A percentile compares a stretch with the other conserved stretches of the same genome.
phyloP scores from a whole-genome alignment of 2,888 invertebrate species.

The Limnephilus lunatus region DNA sequence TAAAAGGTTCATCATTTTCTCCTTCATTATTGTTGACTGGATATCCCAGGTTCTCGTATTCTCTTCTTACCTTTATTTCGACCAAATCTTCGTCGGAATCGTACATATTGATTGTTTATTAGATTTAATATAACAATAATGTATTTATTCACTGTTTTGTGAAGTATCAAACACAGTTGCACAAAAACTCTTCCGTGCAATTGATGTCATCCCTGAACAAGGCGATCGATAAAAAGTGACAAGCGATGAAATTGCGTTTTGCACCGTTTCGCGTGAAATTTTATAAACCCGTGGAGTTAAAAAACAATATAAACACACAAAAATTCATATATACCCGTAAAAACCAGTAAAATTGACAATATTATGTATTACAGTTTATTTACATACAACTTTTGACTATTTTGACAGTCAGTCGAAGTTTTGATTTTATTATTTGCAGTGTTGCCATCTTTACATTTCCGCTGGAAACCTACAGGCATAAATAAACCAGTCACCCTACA shows the following conservation, averaged over 20 bases:
- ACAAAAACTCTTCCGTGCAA: not conserved
- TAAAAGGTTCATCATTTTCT: slow-evolving; percentile 46
- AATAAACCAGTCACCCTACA: too few species aligned
- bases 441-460: too few species aligned
- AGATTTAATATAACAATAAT: not conserved
- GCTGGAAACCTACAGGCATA: too few species aligned
- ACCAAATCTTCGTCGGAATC: slow-evolving; percentile 35
- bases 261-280: not conserved
- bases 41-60: slow-evolving; percentile 57
- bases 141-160: not conserved
- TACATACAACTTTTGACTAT: not conserved
- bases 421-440: not conserved
- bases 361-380: not conserved
- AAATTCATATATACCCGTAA: not conserved
- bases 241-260: not conserved
- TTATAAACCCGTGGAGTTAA: not conserved
- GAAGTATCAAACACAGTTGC: not conserved
- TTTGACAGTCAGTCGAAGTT: not conserved
- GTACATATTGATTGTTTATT: slow-evolving; percentile 17
- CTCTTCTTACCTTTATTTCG: slow-evolving; percentile 48
- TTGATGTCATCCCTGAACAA: not conserved
- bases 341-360: not conserved
- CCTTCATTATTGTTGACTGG: slow-evolving; percentile 41
- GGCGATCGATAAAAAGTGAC: not conserved
- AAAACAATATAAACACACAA: not conserved